phyloP scores from a whole-genome alignment of 2,113 vertebrate species.

The Tyto alba region DNA sequence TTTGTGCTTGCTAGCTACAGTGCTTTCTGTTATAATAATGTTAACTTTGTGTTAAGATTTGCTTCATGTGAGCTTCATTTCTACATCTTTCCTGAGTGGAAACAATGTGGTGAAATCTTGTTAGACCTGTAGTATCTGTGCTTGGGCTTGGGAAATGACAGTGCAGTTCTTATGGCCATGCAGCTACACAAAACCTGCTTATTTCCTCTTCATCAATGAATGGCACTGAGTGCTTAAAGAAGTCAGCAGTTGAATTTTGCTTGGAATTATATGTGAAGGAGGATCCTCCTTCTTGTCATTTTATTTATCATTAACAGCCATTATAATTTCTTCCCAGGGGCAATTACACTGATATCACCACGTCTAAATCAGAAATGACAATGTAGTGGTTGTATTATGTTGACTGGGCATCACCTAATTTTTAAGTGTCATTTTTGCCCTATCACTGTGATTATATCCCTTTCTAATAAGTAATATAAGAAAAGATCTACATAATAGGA shows the following conservation, averaged over 20 bases:
- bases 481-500: slow-evolving; percentile 46
- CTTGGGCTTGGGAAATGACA: neutral
- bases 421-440: slow-evolving; percentile 75
- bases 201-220: neutral
- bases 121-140: neutral
- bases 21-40: neutral
- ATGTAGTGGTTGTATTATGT: slow-evolving; percentile 59
- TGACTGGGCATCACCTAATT: slow-evolving; percentile 75
- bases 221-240: neutral
- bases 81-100: neutral
- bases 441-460: slow-evolving; percentile 66
- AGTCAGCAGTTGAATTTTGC: slow-evolving; percentile 1
- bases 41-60: neutral
- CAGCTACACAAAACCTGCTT: neutral
- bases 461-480: slow-evolving; percentile 64
- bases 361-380: slow-evolving; percentile 73
- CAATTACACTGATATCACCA: slow-evolving; percentile 69
- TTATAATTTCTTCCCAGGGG: slow-evolving; percentile 71
- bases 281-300: slow-evolving; percentile 65
- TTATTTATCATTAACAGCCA: slow-evolving; percentile 72
- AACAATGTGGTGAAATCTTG: neutral
- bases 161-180: neutral
- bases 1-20: neutral
- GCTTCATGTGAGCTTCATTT: neutral
- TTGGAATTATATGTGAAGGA: slow-evolving; percentile 52